Evolutionary conservation across 1,140 invertebrate genomes (phyloP).

Genomic region (Sipha flava): DNA sequence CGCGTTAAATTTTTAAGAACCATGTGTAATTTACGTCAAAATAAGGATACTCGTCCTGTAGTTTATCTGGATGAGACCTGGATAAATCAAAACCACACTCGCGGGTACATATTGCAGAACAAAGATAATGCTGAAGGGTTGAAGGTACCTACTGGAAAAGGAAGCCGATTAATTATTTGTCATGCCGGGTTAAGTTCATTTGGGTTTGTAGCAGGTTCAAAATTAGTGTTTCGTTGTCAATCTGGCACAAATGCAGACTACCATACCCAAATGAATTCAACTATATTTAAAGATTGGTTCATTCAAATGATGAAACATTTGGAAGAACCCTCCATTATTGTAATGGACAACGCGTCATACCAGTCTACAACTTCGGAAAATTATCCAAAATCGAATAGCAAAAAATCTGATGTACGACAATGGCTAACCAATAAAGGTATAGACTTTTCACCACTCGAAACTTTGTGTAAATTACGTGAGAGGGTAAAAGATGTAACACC

Average conservation of each 20-base stretch:
- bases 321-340: neutral
- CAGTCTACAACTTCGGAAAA: neutral
- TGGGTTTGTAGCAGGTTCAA: neutral
- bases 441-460: neutral
- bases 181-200: neutral
- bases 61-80: neutral
- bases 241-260: neutral
- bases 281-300: neutral
- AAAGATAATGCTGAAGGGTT: neutral
- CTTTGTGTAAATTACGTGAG: too few species aligned
- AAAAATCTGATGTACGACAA: neutral
- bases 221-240: neutral
- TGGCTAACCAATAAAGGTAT: neutral
- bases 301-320: neutral
- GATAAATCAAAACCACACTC: neutral
- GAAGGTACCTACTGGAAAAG: neutral
- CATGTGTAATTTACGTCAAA: too few species aligned
- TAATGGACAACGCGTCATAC: too few species aligned
- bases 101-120: neutral
- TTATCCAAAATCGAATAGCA: neutral
- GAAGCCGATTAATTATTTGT: neutral
- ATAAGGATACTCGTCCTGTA: neutral
- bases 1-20: too few species aligned
- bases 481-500: too few species aligned
- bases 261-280: neutral